Base-by-base conservation (phyloP, 1,140 invertebrate species). In the Drosophila grimshawi region DNA sequence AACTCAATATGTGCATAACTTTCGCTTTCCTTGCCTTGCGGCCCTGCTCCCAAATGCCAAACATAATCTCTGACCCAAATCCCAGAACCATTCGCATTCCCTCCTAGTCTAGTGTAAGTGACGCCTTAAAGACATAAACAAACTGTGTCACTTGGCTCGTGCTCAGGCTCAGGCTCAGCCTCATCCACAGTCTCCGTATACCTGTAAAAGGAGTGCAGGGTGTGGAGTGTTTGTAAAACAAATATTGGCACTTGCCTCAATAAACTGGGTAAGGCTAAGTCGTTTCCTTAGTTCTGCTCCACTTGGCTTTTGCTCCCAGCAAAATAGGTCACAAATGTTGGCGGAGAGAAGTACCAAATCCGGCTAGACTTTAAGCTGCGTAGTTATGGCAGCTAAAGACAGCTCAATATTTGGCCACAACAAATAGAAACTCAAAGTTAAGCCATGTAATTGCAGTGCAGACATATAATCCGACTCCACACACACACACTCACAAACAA, bases 171-270 rank as follows among this genome's bases (percentile, higher is more conserved):
- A 19, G 19, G 19, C 19, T 19, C 19, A 19, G 19, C 0, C 19
- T 19, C 0, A 19, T 19, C 19, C 19, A 19, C 19, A 57, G 68
- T 10, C 49, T 35, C 46, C 53, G 8, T 30, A 35, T 37, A 65
- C 69, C 52, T 65, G 60, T 46, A n/a, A 41, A 41, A 41, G 39
- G 39, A 41, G 7, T 41, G 39, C 1, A 32, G 11, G 52, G 6
- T 1, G 30, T 8, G 7, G 57, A 30, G 32, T 19, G 55, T 43
- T 57, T 67, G 53, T 45, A 69, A 81, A 89, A 73, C 78, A 88
- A 88, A 88, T 88, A 88, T 88, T 88, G 85, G 85, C 85, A 89
- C 85, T 88, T 81, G 85, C 85, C 78, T 86, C 85, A 88, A 90
- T 88, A 88, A 81, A 71, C 85, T 74, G 76, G 83, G 81, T 80